phyloP scores from a whole-genome alignment of 2,113 vertebrate species.

The Dasyurus viverrinus region DNA sequence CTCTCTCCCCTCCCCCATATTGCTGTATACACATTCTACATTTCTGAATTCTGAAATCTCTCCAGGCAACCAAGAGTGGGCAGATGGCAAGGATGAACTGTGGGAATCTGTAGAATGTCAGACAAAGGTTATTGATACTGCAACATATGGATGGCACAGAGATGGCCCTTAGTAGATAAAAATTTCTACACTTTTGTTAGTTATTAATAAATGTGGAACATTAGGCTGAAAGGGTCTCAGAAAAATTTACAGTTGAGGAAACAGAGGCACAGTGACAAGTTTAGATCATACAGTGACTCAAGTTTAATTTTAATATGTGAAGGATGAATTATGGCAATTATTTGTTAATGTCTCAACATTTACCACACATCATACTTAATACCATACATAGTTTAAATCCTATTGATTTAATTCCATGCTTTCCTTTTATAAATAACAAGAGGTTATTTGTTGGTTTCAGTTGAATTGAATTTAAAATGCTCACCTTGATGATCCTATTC shows the following conservation, averaged over 20 bases:
- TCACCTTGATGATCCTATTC: neutral
- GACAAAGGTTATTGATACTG: constrained; percentile 1
- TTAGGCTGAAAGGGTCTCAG: neutral
- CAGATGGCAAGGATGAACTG: neutral
- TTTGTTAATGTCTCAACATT: neutral
- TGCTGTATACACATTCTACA: neutral
- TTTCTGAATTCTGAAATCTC: neutral
- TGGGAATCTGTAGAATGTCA: neutral
- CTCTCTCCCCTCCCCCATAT: neutral
- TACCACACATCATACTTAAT: neutral
- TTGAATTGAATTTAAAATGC: neutral
- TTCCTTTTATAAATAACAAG: neutral
- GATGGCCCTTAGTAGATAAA: neutral
- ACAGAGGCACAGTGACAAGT: neutral
- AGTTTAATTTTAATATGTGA: neutral
- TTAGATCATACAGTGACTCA: neutral
- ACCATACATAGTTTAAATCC: neutral
- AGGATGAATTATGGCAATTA: neutral
- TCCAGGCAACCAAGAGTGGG: neutral
- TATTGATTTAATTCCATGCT: neutral
- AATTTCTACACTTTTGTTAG: neutral
- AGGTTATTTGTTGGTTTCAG: neutral
- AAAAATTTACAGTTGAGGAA: neutral
- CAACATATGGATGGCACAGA: neutral
- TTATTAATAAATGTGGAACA: neutral